Evolutionary conservation across 2,113 vertebrate species (phyloP), one percentile per base, ranked within the genome.

Genomic region (Dasyprocta punctata): DNA sequence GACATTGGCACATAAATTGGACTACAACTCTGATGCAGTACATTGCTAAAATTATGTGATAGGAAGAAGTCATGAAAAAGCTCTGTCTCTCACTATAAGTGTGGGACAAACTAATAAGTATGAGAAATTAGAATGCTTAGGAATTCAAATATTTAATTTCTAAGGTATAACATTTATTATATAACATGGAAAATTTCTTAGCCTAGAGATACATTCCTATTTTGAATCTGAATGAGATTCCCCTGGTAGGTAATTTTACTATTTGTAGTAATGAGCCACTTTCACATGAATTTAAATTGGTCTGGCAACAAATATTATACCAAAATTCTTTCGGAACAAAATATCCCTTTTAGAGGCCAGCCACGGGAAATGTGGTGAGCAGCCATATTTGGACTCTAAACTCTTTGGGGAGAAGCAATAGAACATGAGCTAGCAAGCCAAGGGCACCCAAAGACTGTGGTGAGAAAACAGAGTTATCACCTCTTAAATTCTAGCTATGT

Each of bases 191-290:
- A 90, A 61, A 81, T 69, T 67, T 3, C 89, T 95, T 56, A 67
- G 65, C 67, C 30, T 12, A 86, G n/a, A 61, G 41, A 82, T 56
- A 86, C 0, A 12, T 77, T 96, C 90, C 26, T 30, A 89, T 56
- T 77, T 92, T 84, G 88, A 96, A 86, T 88, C 22, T 67, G 58
- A 96, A 73, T 19, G 81, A 61, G 24, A 73, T 73, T 96, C 61
- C 82, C 73, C 28, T n/a, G 44, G 52, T 49, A 89, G 28, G 17
- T 95, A 85, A 69, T 82, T 90, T 91, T 73, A 28, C 67, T 84
- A 44, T 86, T 87, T 84, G 67, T 33, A 91, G 73, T 56, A 90
- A 90, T 24, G 5, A 91, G 65, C 54, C 12, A 63, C 78, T 93
- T 92, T 47, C 38, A 47, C 5, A 41, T 58, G 33, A 89, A 95